A percentile compares a stretch with the other conserved stretches of the same genome.
Conservation (phyloP, 2,888 invertebrate genomes). For the Sarcophaga caerulescens region DNA sequence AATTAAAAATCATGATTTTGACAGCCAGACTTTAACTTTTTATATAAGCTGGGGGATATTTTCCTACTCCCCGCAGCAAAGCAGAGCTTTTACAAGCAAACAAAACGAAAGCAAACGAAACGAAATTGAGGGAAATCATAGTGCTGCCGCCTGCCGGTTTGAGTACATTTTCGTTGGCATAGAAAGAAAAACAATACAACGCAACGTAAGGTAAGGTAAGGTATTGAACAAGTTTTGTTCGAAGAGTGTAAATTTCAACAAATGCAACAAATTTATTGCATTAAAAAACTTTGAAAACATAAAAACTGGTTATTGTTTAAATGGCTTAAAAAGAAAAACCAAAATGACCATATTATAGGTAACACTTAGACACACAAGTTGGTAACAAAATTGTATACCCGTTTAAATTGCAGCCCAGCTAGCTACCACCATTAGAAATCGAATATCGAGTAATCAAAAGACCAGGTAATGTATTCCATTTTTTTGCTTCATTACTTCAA, state of each 20-base stretch:
- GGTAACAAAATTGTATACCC: conserved; percentile 42
- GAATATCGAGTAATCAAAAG: neutral
- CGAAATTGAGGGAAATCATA: neutral
- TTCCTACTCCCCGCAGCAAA: neutral
- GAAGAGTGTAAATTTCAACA: too few species aligned
- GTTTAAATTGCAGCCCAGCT: conserved; percentile 40
- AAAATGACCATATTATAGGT: conserved; percentile 53
- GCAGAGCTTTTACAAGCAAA: neutral
- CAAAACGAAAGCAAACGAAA: neutral
- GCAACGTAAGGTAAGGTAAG: too few species aligned
- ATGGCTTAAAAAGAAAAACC: neutral
- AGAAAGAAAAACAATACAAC: conserved; percentile 23
- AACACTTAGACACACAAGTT: conserved; percentile 9
- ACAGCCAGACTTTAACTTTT: conserved; percentile 33
- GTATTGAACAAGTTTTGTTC: too few species aligned
- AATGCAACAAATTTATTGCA: conserved; percentile 3
- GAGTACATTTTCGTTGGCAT: conserved; percentile 29
- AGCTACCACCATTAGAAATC: conserved; percentile 33
- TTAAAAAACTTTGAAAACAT: neutral
- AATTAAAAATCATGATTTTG: conserved; percentile 53
- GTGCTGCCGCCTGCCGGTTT: neutral
- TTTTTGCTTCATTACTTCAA: neutral
- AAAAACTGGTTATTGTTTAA: conserved; percentile 8
- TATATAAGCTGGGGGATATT: conserved; percentile 10
- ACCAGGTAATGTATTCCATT: neutral